These are phyloP conservation scores for Mellivora capensis DNA, from an alignment of 2,113 vertebrate species.

Conservation along the genomic window DNA sequence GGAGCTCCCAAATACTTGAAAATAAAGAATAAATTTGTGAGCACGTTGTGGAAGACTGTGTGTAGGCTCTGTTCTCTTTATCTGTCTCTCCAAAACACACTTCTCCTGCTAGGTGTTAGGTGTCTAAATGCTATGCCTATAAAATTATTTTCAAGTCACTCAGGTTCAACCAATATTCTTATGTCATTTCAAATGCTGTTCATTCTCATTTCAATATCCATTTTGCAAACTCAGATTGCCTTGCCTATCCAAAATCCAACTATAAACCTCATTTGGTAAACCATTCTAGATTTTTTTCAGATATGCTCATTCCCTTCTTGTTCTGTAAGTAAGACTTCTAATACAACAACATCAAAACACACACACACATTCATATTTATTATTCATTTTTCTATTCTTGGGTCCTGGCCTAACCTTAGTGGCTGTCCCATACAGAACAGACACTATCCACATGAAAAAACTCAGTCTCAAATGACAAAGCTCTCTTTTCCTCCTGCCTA, in stretches of 20 bases:
- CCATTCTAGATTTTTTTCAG: background rate
- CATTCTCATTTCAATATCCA: background rate
- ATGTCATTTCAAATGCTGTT: background rate
- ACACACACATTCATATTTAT: background rate
- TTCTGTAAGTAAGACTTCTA: background rate
- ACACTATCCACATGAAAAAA: background rate
- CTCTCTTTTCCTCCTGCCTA: background rate
- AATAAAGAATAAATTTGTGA: background rate
- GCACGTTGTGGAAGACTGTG: background rate
- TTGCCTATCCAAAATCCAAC: background rate
- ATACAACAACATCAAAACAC: background rate
- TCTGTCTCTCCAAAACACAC: background rate
- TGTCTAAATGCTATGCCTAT: background rate
- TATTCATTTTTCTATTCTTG: background rate
- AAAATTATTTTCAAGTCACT: background rate
- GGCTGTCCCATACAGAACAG: background rate
- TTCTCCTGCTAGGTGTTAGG: background rate
- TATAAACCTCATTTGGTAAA: background rate
- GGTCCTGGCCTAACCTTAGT: background rate
- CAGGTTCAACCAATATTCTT: background rate
- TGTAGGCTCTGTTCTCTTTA: background rate
- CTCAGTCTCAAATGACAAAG: background rate
- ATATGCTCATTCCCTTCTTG: background rate
- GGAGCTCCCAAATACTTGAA: background rate
- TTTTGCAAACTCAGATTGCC: background rate